Conservation (phyloP, 2,888 invertebrate species). For the Aquatica leii region DNA sequence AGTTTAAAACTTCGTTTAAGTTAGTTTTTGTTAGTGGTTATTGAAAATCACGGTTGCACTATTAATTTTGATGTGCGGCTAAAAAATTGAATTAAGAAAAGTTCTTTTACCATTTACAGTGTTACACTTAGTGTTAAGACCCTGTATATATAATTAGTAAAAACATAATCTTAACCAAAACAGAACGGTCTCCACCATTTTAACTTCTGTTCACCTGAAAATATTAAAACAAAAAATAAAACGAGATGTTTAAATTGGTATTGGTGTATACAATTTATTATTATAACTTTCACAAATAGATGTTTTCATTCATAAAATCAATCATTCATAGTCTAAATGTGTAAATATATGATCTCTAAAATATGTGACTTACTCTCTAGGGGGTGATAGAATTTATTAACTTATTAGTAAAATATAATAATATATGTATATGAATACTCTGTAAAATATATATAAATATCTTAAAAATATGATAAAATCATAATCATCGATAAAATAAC, state of each 20-base stretch:
- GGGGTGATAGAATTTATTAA: constrained; percentile 33
- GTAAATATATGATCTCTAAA: constrained; percentile 38
- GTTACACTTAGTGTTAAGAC: too few relatives aligned
- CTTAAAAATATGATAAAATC: constrained; percentile 46
- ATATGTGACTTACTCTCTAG: constrained; percentile 35
- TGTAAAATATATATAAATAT: constrained; percentile 57
- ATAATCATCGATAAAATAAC: constrained; percentile 39
- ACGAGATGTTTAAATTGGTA: constrained; percentile 12
- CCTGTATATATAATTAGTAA: too few relatives aligned
- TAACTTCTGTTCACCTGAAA: too few relatives aligned
- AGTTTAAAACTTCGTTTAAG: too few relatives aligned
- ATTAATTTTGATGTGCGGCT: too few relatives aligned
- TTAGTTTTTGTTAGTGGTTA: too few relatives aligned
- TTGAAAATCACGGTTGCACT: too few relatives aligned
- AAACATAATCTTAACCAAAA: too few relatives aligned
- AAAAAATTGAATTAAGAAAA: too few relatives aligned
- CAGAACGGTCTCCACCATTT: too few relatives aligned
- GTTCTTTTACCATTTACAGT: too few relatives aligned
- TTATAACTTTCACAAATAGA: constrained; percentile 38
- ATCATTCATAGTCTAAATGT: constrained; percentile 37
- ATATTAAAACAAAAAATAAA: too few relatives aligned
- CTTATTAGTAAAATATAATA: constrained; percentile 39
- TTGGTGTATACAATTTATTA: constrained; percentile 28
- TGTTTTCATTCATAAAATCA: constrained; percentile 34
- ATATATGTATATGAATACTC: constrained; percentile 60